Evolutionary conservation across 2,888 invertebrate species (phyloP), one percentile per base, ranked within the genome.

Genomic region (Hetaerina titia): DNA sequence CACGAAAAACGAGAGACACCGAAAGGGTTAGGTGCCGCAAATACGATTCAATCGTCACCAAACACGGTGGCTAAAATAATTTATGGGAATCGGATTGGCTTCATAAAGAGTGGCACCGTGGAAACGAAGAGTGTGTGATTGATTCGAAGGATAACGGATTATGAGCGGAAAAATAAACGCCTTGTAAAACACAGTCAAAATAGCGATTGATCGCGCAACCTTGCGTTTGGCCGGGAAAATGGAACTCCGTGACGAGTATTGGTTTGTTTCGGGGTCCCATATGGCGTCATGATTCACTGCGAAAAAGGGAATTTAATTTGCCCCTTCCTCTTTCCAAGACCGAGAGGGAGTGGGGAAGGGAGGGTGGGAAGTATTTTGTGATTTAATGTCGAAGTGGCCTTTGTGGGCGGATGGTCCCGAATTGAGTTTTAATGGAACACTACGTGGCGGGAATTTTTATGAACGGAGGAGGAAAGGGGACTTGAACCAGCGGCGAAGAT

Each of bases 401-500:
- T 81, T 69, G 45, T 9, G 19, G 63, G 56, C 57, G n/a, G 31
- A 58, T 58, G 89, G 45, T 31, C 22, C 64, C 45, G 90, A 58
- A 69, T 92, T 74, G 92, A 63, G 92, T 92, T 92, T 92, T 92
- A 92, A 92, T 92, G 92, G 92, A 92, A 56, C 45, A 45, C 6
- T 92, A 22, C 17, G 64, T 31, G 45, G n/a, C 22, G 92, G 13
- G 56, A 69, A 56, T 64, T 74, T 92, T 92, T 69, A 56, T 22
- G 8, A n/a, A 69, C 19, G 64, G 17, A 15, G 69, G 56, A 4
- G 60, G 31, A 25, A 25, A 15, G 31, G 88, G 88, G 88, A 88
- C 45, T 45, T 45, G 45, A 4, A 45, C 45, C 45, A 45, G 1
- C 45, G 45, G 45, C 45, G 45, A 45, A 45, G 45, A 45, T 45